Base-by-base conservation (phyloP, 1,140 invertebrate genomes). In the Luehdorfia chinensis region DNA sequence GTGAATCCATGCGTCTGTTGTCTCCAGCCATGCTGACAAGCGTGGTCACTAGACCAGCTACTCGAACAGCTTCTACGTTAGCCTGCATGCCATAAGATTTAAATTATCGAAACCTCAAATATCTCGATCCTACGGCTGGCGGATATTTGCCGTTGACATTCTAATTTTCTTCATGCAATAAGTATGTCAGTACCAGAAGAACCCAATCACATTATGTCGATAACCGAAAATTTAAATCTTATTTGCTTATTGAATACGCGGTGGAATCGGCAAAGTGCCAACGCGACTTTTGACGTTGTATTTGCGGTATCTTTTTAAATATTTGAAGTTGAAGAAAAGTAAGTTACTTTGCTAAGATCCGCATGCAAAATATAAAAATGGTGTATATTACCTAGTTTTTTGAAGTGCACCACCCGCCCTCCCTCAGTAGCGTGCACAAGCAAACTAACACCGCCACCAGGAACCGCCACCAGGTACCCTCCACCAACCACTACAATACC, bases 31-130 rank as follows among this genome's bases (percentile, higher is more conserved):
- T 91, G 75, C 90, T 92, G 73, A 94, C 92, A 69, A 94, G 89
- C 47, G 92, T 93, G 50, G 92, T 93, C 52, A 93, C 90, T 66
- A 94, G 88, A 55, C 92, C 92, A 36, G 93, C 91, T 57, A 93
- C 92, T 57, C 92, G 87, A 39, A 93, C 92, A 71, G 93, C 90
- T 70, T 91, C 90, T 72, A 91, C 86, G 77, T 91, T 91, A 66
- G 89, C 84, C 77, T 89, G 88, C 79, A 83, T 76, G 78, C 78
- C 66, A 72, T 81, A 83, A 83, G 74, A 83, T 78, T 85, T 79
- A 79, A 80, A 84, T 84, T 72, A 77, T 79, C 71, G 59, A 63
- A 71, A 47, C 50, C 53, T 50, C 44, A 32, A 53, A 48, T 50
- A 55, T 55, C 49, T 49, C 52, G 34, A 28, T 49, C 36, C 48